Base-by-base conservation (phyloP, 2,113 vertebrate genomes). In the Dipodomys spectabilis region DNA sequence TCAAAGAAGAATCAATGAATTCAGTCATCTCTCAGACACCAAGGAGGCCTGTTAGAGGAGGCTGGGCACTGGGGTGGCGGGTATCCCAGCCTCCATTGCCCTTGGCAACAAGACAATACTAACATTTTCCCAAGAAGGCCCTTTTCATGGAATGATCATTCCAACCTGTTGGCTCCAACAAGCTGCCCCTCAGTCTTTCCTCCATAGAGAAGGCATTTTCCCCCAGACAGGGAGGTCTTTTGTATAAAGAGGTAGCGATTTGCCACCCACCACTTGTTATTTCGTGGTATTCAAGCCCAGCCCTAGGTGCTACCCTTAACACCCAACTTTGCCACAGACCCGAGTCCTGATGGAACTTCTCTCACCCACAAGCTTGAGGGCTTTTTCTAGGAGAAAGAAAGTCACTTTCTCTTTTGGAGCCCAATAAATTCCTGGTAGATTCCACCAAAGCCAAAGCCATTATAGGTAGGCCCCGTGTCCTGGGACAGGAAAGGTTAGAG, bases 41-140 rank as follows among this genome's bases (percentile, higher is more conserved):
- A 60, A 79, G 49, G 69, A 85, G 68, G 90, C 22, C 82, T 86
- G 65, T 64, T 81, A 67, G 80, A 74, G 82, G 86, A 87, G 92
- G 88, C 90, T 81, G 74, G 49, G 74, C 80, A 92, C 94, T 90
- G 95, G 89, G 92, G 92, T 85, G 95, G 95, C 86, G 95, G 94
- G 96, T 96, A 97, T 96, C 44, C 82, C 86, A 94, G 64, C 0
- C 23, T 95, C 96, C 86, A 72, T 68, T 86, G 92, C 81, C 69
- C 69, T 86, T 95, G 86, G 97, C 96, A 95, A 85, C 18, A 69
- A 27, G 45, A 96, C 84, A 97, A 95, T 69, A 73, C 74, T 92
- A 96, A 97, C 94, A 96, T 97, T 97, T 98, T 95, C 92, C 96
- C 90, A 85, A 91, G 68, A 95, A 98, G 84, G 65, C 95, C 88